phyloP scores from a whole-genome alignment of 2,888 invertebrate genomes.

The Malthinus flaveolus region DNA sequence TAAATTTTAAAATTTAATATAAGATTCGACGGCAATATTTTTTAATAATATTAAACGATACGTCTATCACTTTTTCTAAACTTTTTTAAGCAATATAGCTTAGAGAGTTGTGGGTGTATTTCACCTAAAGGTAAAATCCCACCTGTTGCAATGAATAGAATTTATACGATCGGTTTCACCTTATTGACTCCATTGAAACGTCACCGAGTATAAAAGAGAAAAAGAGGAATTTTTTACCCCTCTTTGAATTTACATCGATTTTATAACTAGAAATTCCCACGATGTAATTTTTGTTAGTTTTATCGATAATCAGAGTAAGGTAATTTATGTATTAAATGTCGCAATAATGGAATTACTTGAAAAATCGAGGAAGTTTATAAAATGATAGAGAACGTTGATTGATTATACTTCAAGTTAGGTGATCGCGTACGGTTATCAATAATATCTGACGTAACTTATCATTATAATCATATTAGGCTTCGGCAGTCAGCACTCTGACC shows the following conservation, averaged over 20 bases:
- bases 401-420: conserved; percentile 38
- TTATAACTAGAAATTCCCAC: no score
- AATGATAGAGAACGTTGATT: conserved; percentile 42
- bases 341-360: conserved; percentile 41
- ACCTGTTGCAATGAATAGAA: conserved; percentile 24
- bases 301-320: no score
- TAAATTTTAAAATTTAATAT: no score
- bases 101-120: no score
- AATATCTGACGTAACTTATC: conserved; percentile 51
- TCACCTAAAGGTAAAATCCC: not conserved
- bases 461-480: conserved; percentile 52
- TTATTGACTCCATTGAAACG: conserved; percentile 13
- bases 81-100: no score
- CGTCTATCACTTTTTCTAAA: no score
- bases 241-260: not conserved
- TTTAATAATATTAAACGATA: no score
- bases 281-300: no score
- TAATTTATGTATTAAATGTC: conserved; percentile 34
- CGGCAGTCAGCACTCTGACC: conserved; percentile 36
- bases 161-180: conserved; percentile 24
- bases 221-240: not conserved
- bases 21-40: no score
- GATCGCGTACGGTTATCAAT: conserved; percentile 44
- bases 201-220: not conserved
- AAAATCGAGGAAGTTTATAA: conserved; percentile 43